A percentile compares a stretch with the other conserved stretches of the same genome.
phyloP scores from a whole-genome alignment of 1,140 invertebrate genomes.

The Zaprionus ornatus region DNA sequence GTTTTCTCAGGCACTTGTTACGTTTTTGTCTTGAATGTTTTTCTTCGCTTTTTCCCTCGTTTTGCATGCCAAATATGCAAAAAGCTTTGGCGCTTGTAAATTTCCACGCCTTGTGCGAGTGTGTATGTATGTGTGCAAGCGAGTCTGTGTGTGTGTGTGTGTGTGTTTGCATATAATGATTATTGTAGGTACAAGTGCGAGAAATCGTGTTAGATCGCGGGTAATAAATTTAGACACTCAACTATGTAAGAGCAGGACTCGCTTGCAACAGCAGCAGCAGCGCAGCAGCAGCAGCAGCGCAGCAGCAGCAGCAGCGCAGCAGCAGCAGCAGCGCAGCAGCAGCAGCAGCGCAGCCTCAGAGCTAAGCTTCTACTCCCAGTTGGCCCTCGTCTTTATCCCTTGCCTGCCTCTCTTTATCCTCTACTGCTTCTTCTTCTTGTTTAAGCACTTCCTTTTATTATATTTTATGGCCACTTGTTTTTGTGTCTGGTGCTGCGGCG shows the following conservation, averaged over 20 bases:
- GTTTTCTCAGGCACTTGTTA: conserved; percentile 74
- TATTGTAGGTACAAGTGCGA: conserved; percentile 82
- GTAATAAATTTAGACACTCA: conserved; percentile 82
- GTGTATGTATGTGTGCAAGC: conserved; percentile 19
- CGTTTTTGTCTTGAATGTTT: conserved; percentile 52
- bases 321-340: conserved; percentile 21
- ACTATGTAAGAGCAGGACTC: conserved; percentile 77
- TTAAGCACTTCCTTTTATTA: conserved; percentile 82
- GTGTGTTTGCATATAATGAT: conserved; percentile 76
- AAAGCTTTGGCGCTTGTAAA: conserved; percentile 76
- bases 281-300: conserved; percentile 13
- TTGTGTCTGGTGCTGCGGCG: conserved; percentile 19
- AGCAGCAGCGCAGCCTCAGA: conserved; percentile 9
- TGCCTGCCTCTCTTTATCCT: neutral
- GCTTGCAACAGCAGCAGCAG: conserved; percentile 38
- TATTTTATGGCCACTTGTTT: conserved; percentile 81
- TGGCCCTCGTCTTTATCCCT: neutral
- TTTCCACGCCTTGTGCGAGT: conserved; percentile 37
- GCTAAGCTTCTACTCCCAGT: conserved; percentile 14
- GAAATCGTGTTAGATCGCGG: conserved; percentile 82
- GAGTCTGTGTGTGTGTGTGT: conserved; percentile 40
- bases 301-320: conserved; percentile 16
- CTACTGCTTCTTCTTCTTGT: conserved; percentile 23
- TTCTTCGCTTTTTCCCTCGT: conserved; percentile 47
- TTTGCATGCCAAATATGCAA: conserved; percentile 80